A percentile compares a stretch with the other conserved stretches of the same genome.
Conservation (phyloP, 2,113 vertebrate species). For the Spheniscus mendiculus region DNA sequence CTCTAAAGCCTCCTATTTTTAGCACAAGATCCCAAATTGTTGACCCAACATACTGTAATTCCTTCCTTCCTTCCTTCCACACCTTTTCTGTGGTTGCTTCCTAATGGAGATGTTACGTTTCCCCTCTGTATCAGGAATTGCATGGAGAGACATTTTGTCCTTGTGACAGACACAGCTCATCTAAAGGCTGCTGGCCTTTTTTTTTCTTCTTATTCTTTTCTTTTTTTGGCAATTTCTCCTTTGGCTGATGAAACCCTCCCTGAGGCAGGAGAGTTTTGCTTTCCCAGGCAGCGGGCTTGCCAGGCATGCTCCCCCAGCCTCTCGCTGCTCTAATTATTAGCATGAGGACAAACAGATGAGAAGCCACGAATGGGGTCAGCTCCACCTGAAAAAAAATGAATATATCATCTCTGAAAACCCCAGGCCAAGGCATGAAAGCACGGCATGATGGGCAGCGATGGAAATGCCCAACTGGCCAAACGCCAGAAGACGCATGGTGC, state of each 20-base stretch:
- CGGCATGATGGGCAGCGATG: rapidly evolving
- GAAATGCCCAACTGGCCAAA: neutral
- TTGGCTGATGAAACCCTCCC: conserved; percentile 40
- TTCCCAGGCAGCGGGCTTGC: neutral
- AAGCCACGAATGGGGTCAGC: neutral
- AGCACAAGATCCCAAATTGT: neutral
- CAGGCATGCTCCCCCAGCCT: neutral
- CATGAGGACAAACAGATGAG: conserved; percentile 1
- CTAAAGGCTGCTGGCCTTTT: neutral
- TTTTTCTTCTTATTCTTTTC: neutral
- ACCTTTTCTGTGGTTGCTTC: neutral
- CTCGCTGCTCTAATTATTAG: conserved; percentile 54
- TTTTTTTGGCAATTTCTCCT: conserved; percentile 12
- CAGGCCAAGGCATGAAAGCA: neutral
- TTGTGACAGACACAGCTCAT: neutral
- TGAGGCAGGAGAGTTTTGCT: conserved; percentile 5
- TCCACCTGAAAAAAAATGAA: neutral
- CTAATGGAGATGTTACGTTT: neutral
- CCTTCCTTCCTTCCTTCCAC: neutral
- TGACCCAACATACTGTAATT: neutral
- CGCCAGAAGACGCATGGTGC: rapidly evolving
- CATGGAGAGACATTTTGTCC: neutral
- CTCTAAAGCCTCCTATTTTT: neutral
- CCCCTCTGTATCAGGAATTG: neutral
- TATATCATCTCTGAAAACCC: neutral